A percentile compares a stretch with the other conserved stretches of the same genome.
Conservation (phyloP, 2,888 invertebrate genomes). For the Phyllotreta striolata region DNA sequence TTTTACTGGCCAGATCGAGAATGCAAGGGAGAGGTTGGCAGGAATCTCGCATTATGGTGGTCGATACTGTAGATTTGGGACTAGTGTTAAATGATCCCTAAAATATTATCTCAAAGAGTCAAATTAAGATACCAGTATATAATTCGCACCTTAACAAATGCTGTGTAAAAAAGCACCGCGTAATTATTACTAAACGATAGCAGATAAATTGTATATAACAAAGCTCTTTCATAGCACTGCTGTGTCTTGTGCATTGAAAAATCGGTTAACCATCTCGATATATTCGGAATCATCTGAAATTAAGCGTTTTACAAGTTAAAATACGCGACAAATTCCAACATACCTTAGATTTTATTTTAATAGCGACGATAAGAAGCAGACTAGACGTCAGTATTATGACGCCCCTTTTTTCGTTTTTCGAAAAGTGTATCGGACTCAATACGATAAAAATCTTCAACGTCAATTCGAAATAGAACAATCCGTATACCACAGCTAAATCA, state of each 20-base stretch:
- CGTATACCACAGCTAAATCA: slow-evolving; percentile 40
- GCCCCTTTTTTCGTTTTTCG: slow-evolving; percentile 4
- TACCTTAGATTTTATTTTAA: slow-evolving; percentile 7
- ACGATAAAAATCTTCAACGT: slow-evolving; percentile 14
- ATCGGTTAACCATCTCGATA: slow-evolving; percentile 52
- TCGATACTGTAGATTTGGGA: background rate
- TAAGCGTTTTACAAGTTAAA: background rate
- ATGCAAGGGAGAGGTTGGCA: slow-evolving; percentile 65
- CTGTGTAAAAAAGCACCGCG: slow-evolving; percentile 53
- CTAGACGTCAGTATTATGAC: background rate
- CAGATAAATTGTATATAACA: slow-evolving; percentile 54
- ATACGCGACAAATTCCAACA: background rate
- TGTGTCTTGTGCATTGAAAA: slow-evolving; percentile 57
- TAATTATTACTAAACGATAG: slow-evolving; percentile 55
- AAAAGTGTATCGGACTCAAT: background rate
- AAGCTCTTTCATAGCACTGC: slow-evolving; percentile 53
- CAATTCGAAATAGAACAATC: slow-evolving; percentile 23
- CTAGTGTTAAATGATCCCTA: slow-evolving; percentile 15
- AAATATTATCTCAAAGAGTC: background rate
- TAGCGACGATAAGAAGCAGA: slow-evolving; percentile 2
- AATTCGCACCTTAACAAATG: slow-evolving; percentile 53
- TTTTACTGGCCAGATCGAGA: slow-evolving; percentile 65
- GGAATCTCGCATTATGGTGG: slow-evolving; percentile 49
- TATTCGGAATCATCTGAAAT: slow-evolving; percentile 49
- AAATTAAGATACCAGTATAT: background rate